Base-by-base conservation (phyloP, 2,888 invertebrate species). In the Lepeophtheirus nordmannii region DNA sequence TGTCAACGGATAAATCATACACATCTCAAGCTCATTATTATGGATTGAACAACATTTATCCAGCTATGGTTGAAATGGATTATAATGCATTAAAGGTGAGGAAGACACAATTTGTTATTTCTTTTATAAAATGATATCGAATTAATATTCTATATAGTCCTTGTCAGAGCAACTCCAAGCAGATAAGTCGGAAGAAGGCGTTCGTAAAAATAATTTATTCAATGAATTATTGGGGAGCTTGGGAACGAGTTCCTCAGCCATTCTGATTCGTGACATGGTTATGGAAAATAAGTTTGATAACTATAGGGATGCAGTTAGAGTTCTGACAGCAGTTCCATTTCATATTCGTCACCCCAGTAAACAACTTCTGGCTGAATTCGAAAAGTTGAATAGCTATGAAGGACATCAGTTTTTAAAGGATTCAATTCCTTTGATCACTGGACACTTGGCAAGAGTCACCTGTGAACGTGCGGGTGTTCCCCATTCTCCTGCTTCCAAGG, bases 161-260 rank as follows among this genome's bases (percentile, higher is more conserved):
- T 22, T 56, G 20, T 8, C 56, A 10, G 40, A 60, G 2, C 41
- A 60, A 22, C 60, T 66, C 17, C 10, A 14, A 9, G 59, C 60
- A 23, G 66, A 66, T 41, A 66, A 41, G 38, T 66, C 66, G n/a
- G 66, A 66, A 1, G 41, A 17, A n/a, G 66, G 66, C 14, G 46
- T 66, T 17, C 22, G 14, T 11, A 66, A 60, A 22, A 23, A 22
- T 38, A 66, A 66, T 22, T 23, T 66, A 11, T 66, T 66, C 23
- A 39, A 20, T n/a, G 66, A 66, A 58, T 46, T 46, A 17, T 60
- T 66, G 39, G 59, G 60, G 1, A 58, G 23, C 20, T 12, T 40
- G n/a, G 66, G 66, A 2, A 61, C 66, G 20, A 60, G 60, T n/a
- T 40, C 66, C 41, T 12, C 66, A n/a, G 60, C 66, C 37, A 38